A percentile compares a stretch with the other conserved stretches of the same genome.
Conservation (phyloP, 2,888 invertebrate genomes). For the Drosophila barbarae region DNA sequence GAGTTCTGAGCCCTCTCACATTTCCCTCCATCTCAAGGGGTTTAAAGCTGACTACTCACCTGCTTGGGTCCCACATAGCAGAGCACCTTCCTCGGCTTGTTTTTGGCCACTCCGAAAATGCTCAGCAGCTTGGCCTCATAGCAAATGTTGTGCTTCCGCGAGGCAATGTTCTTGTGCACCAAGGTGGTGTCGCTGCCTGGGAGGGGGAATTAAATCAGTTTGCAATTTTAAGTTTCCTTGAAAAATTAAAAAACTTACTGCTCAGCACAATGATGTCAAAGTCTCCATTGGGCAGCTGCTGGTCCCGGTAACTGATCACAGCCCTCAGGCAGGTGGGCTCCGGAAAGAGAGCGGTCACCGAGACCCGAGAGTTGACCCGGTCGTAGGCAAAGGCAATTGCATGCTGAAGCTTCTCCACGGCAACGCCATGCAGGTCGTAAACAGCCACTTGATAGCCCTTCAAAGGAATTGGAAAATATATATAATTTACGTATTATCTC, state of each 20-base stretch:
- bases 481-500: not conserved
- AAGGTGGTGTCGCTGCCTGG: conserved; percentile 88
- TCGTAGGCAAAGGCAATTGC: conserved; percentile 87
- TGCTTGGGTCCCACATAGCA: conserved; percentile 95
- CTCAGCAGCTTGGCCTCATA: conserved; percentile 90
- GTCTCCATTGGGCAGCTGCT: conserved; percentile 91
- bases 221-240: no score
- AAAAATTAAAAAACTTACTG: conserved; percentile 82
- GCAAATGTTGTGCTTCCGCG: conserved; percentile 91
- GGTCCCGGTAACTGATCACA: conserved; percentile 86
- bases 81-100: conserved; percentile 91
- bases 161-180: conserved; percentile 92
- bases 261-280: conserved; percentile 95
- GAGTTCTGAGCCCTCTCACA: conserved; percentile 75
- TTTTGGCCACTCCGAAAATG: conserved; percentile 79
- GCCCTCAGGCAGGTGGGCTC: conserved; percentile 91
- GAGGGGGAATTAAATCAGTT: not conserved
- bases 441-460: conserved; percentile 85
- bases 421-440: conserved; percentile 82
- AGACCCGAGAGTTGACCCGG: conserved; percentile 87
- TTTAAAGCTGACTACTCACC: conserved; percentile 71
- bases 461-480: conserved; percentile 22
- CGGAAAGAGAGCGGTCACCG: conserved; percentile 88
- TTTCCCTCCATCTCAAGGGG: conserved; percentile 35
- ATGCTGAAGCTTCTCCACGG: conserved; percentile 81